A percentile compares a stretch with the other conserved stretches of the same genome.
Conservation (phyloP, 2,113 vertebrate species). For the Bufo bufo region DNA sequence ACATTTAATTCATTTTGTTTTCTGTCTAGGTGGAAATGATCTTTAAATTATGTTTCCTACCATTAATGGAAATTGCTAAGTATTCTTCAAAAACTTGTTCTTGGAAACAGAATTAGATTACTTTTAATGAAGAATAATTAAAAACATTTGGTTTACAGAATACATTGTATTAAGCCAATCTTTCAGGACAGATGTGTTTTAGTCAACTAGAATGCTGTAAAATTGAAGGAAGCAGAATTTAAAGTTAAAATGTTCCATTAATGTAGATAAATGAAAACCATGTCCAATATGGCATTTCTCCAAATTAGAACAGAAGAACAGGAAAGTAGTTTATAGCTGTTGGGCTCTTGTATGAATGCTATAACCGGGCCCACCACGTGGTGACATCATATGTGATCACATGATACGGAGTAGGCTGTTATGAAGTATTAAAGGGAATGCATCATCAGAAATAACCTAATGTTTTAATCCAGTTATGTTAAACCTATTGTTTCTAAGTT, state of each 20-base stretch:
- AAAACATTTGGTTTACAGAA: background rate
- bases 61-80: background rate
- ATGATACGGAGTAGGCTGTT: background rate
- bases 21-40: background rate
- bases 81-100: background rate
- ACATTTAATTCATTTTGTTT: background rate
- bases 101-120: background rate
- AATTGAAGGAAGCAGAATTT: background rate
- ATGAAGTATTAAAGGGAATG: background rate
- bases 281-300: background rate
- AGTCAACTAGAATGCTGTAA: background rate
- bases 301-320: background rate
- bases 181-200: background rate
- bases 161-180: background rate
- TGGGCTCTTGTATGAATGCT: background rate
- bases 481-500: no score
- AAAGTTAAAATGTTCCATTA: background rate
- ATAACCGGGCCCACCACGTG: background rate
- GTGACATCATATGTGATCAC: background rate
- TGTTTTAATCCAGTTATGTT: no score
- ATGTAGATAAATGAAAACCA: background rate
- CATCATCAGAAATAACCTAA: no score
- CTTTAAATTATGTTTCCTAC: background rate
- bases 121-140: background rate
- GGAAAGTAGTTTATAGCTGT: background rate